Evolutionary conservation across 2,113 vertebrate genomes (phyloP), one percentile per base, ranked within the genome.

Genomic region (Actenoides hombroni): DNA sequence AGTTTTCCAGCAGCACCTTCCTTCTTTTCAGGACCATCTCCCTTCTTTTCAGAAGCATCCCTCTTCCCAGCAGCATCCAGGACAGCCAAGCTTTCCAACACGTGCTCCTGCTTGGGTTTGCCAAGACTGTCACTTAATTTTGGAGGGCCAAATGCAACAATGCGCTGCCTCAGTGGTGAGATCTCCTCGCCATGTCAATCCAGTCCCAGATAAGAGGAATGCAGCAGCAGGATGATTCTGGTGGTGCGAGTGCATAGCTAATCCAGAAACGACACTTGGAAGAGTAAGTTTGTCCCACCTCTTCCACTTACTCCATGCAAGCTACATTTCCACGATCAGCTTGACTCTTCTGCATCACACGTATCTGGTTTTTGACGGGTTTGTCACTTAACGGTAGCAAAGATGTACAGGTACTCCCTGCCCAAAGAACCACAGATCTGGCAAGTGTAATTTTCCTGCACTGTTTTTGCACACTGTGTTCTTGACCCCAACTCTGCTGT

Each of bases 41-140:
- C 10, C 21, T 46, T 48, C 31, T 68, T 67, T 71, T 40, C 76
- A 85, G 56, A 13, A 60, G 20, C 57, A 60, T 28, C 37, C 28
- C 33, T 33, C 67, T 49, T 28, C 46, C 57, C 26, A 42, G 78
- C 23, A 93, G 37, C 33, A 76, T 21, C 25, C 40, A 65, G 64
- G 39, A 86, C 19, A 83, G 51, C 46, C 63, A 51, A 57, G 18
- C 39, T 63, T 80, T 73, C 23, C 63, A 28, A n/a, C 9, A 37
- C 0, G 0, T 35, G 25, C 16, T 67, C 54, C n/a, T 74, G 26
- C 6, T 1, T 29, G 13, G 16, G 42, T 65, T 70, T 88, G 63
- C 60, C 63, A 40, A 65, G 11, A 46, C 7, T 13, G 9, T 39
- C 1, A 3, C 46, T 71, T 33, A 37, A 60, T 42, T 93, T 77